Evolutionary conservation across 1,140 invertebrate species (phyloP), one percentile per base, ranked within the genome.

Genomic region (Dryas iulia): DNA sequence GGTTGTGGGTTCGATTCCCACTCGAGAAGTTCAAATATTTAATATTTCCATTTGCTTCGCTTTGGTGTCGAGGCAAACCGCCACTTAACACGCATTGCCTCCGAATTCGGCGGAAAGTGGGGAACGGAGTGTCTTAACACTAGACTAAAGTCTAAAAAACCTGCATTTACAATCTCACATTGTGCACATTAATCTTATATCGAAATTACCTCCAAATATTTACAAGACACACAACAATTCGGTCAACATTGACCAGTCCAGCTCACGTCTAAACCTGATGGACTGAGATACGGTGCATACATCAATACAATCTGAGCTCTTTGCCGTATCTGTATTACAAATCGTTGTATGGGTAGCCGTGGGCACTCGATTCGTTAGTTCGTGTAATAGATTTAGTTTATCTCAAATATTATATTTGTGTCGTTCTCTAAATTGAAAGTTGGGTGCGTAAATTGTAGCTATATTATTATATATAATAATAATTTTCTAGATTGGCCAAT

Each of bases 311-410:
- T 61, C 70, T 26, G 28, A 23, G 59, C 59, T 67, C 59, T 57
- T 54, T 63, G 33, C 35, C 23, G 66, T 82, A 81, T 79, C 78
- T 81, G 71, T 71, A 70, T 62, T 71, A 78, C 69, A 69, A 81
- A 82, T 84, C 76, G 74, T 77, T 79, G 75, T 75, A 72, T 71
- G 69, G 69, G 60, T 74, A 76, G 73, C 76, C 52, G 61, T 18
- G 47, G 57, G 69, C 70, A 47, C 59, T 66, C 72, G 67, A 76
- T 73, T 70, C 52, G 54, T 72, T 77, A 64, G 26, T 63, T 33
- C 70, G 65, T 74, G 56, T 71, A 67, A 67, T 67, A 47, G 58
- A 56, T 67, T 33, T 53, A 56, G 30, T 56, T 67, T n/a, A 67
- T 67, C 65, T 35, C 28, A 56, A 58, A 65, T 62, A 31, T 11